Conservation (phyloP, 1,140 invertebrate species). For the Oedothorax gibbosus region DNA sequence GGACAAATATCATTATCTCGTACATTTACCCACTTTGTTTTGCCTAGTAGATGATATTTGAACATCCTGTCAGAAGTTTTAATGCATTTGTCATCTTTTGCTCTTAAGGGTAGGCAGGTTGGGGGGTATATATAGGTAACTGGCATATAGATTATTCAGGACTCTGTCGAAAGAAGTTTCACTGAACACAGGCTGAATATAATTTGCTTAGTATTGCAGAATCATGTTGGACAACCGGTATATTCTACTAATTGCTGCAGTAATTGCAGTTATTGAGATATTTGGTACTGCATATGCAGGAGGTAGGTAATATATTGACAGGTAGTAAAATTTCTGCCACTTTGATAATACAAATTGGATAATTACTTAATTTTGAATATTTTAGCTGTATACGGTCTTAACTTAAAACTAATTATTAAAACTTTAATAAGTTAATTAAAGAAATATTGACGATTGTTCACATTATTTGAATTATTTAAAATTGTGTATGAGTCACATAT, state of each 20-base stretch:
- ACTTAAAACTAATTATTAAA: no score
- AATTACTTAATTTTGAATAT: no score
- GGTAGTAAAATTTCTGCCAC: no score
- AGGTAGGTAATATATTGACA: not conserved
- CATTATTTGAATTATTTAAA: no score
- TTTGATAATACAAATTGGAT: no score
- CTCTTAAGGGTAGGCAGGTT: not conserved
- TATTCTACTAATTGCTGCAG: not conserved
- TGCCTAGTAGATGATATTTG: slow-evolving; percentile 36
- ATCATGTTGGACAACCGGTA: not conserved
- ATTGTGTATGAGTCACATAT: no score
- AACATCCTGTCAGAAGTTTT: slow-evolving; percentile 36
- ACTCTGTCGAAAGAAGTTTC: not conserved
- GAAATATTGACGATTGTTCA: no score
- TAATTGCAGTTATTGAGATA: not conserved
- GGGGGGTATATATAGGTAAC: slow-evolving; percentile 4
- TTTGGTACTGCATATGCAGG: not conserved
- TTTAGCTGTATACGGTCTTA: no score
- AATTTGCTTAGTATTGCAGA: no score
- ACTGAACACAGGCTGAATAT: no score
- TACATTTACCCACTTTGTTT: slow-evolving; percentile 29
- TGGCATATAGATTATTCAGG: not conserved
- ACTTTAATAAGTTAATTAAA: no score
- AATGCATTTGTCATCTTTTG: slow-evolving; percentile 23
- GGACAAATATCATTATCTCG: slow-evolving; percentile 41